These are phyloP conservation scores for Rousettus leschenaultii DNA, from an alignment of 2,113 vertebrate species.

Conservation along the genomic window DNA sequence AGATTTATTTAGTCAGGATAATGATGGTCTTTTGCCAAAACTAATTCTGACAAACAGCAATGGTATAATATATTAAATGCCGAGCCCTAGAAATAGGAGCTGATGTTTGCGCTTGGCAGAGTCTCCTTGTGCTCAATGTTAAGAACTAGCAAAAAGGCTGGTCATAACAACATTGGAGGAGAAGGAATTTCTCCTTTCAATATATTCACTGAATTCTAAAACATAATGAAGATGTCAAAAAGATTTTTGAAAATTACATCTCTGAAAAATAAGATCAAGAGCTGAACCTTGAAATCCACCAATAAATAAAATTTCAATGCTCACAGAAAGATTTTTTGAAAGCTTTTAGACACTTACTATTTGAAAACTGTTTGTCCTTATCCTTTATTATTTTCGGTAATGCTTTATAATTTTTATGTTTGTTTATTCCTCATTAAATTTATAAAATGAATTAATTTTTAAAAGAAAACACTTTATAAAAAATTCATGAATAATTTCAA, in stretches of 20 bases:
- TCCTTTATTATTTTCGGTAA: not conserved
- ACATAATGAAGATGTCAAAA: conserved; percentile 19
- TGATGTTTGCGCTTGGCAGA: conserved; percentile 4
- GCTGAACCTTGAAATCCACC: not conserved
- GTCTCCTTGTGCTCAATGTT: conserved; percentile 1
- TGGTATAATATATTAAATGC: conserved; percentile 48
- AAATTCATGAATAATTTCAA: not conserved
- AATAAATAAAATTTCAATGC: not conserved
- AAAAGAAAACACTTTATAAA: not conserved
- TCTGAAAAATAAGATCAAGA: conserved; percentile 1
- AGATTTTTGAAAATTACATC: not conserved
- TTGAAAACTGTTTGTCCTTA: not conserved
- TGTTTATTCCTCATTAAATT: not conserved
- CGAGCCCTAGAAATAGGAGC: not conserved
- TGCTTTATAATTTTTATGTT: not conserved
- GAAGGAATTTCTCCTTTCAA: not conserved
- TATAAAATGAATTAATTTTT: not conserved
- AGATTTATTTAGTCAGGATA: conserved; percentile 21
- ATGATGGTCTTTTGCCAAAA: conserved; percentile 40
- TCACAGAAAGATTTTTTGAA: not conserved
- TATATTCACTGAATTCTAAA: not conserved
- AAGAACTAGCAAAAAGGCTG: conserved; percentile 4
- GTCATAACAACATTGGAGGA: not conserved
- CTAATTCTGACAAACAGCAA: conserved; percentile 42
- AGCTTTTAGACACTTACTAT: not conserved